These are phyloP conservation scores for Epiblema foenella DNA, from an alignment of 2,888 invertebrate species.

Conservation along the genomic window DNA sequence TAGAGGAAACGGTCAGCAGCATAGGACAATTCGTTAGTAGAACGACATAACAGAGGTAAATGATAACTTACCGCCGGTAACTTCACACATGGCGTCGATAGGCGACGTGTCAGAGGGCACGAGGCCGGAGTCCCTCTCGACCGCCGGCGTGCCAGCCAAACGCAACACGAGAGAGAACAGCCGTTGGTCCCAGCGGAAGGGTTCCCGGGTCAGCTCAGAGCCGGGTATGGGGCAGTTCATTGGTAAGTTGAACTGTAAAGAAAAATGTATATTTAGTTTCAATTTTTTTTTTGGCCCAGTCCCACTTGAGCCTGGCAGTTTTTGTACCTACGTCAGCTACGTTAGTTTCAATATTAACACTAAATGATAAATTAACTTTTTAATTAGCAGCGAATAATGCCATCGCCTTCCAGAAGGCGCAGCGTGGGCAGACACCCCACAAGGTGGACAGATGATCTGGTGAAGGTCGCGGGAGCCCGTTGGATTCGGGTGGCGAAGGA, in stretches of 20 bases:
- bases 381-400: not conserved
- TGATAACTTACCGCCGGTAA: conserved; percentile 92
- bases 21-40: too few species aligned
- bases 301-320: too few species aligned
- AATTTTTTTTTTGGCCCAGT: too few species aligned
- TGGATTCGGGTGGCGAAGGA: too few species aligned
- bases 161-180: conserved; percentile 97
- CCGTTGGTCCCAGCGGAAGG: conserved; percentile 99
- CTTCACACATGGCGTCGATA: conserved; percentile 99
- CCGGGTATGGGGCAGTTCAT: conserved; percentile 98
- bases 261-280: not conserved
- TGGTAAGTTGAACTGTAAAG: conserved; percentile 91
- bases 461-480: too few species aligned
- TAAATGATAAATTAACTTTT: not conserved
- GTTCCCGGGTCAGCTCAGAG: conserved; percentile 98
- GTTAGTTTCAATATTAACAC: too few species aligned
- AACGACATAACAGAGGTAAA: too few species aligned
- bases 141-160: conserved; percentile 95
- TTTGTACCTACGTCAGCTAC: too few species aligned
- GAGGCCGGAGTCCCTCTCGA: conserved; percentile 93
- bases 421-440: too few species aligned
- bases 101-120: conserved; percentile 97
- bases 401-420: too few species aligned
- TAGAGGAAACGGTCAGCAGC: too few species aligned
- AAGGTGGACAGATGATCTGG: too few species aligned